Conservation (phyloP, 2,113 vertebrate genomes). For the Nesogale talazaci region DNA sequence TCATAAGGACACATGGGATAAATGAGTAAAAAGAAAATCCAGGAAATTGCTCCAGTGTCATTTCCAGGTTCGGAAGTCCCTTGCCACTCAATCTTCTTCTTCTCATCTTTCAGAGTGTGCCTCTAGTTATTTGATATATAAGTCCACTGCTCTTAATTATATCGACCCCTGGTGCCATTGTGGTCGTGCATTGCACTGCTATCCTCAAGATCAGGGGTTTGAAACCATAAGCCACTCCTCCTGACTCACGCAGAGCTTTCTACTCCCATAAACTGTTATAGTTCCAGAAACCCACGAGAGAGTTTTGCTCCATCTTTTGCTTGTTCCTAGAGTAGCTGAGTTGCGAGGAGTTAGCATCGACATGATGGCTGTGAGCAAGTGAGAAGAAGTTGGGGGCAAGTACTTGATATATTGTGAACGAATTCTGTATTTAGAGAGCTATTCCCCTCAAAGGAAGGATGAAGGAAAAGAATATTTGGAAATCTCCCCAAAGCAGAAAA, state of each 20-base stretch:
- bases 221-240: too few species aligned
- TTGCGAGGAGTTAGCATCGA: too few species aligned
- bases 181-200: too few species aligned
- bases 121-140: not conserved
- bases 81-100: not conserved
- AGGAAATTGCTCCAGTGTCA: not conserved
- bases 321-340: too few species aligned
- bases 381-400: not conserved
- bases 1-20: not conserved
- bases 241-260: too few species aligned
- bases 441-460: slow-evolving; percentile 13
- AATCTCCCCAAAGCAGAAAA: not conserved
- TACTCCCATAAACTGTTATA: too few species aligned
- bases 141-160: not conserved
- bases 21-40: not conserved
- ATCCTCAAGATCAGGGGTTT: too few species aligned
- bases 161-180: too few species aligned
- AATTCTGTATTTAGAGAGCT: not conserved
- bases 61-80: not conserved
- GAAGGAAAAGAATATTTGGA: not conserved
- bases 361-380: not conserved
- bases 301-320: too few species aligned
- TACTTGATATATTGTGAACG: not conserved
- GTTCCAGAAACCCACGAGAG: too few species aligned
- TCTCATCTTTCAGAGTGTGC: not conserved